Base-by-base conservation (phyloP, 2,113 vertebrate genomes). In the Puma concolor region DNA sequence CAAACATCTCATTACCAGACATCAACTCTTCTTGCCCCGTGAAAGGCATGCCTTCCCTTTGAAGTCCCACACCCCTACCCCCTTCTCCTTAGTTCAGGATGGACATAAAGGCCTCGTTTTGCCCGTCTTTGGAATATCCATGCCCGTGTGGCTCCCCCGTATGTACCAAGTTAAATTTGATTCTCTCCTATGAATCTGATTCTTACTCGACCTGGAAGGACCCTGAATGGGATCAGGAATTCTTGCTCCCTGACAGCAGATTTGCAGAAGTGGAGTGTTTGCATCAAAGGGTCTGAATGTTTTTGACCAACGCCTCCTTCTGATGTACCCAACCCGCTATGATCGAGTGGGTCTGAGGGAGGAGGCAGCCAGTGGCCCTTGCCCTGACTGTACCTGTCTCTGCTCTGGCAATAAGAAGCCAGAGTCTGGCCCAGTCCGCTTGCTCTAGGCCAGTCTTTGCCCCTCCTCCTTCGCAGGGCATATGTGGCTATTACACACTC, bases 241-340 rank as follows among this genome's bases (percentile, higher is more conserved):
- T 77, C 41, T 77, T 48, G 41, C 74, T 33, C 14, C 29, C 31
- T 48, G 41, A 29, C 27, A 23, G n/a, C 69, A n/a, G 69, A 83
- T 84, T 44, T 94, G 67, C 29, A 85, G 57, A 94, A 80, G 66
- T 71, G 16, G 8, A n/a, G 66, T 63, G 91, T 66, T 54, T 54
- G 6, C 31, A 64, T 86, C n/a, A 77, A 29, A 80, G 48, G 25
- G 21, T 72, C n/a, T 96, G 48, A 83, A 16, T 80, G 54, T 83
- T 95, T 85, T 67, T 44, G 9, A 15, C 5, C 9, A 52, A 76
- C 6, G 36, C 8, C 16, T 19, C 36, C 8, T 38, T 92, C 52
- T 25, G 38, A 48, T 9, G 36, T 27, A 57, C 50, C 36, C 13
- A 41, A 64, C 41, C n/a, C n/a, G 9, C 36, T 63, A 13, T 8